Evolutionary conservation across 1,140 invertebrate species (phyloP), one percentile per base, ranked within the genome.

Genomic region (Solen grandis): DNA sequence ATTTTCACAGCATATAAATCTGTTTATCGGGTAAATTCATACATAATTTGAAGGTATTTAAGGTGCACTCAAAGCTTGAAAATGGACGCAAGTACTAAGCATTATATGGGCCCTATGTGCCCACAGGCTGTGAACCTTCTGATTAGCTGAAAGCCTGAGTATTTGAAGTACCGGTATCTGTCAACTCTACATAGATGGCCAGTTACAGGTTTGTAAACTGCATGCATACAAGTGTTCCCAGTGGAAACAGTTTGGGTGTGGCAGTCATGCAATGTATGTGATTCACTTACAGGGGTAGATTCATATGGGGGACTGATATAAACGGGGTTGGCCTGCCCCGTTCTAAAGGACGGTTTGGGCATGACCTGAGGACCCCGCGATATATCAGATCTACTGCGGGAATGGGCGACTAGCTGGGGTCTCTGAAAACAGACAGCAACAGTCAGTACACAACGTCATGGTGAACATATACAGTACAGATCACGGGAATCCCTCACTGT

Each of bases 381-480:
- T 46, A 76, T 76, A 76, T 76, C 73, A 54, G 73, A 76, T 62
- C 73, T 76, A 76, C 73, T 76, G 38, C 73, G 36, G 31, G 41
- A 33, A 33, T 76, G 73, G 5, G 29, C 27, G 35, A 63, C 46
- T 29, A 31, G 41, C 59, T 36, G 46, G 16, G 38, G 57, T 35
- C 73, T 76, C 73, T 76, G 73, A 31, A 76, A 73, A 62, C 73
- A 54, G 14, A 75, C 69, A 75, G 50, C 46, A 2, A 54, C 16
- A 70, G 14, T 19, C n/a, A 66, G 46, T 59, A 27, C 55, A 59
- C 55, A 59, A 59, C 19, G 52, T 54, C 19, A 54, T 22, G 52
- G 19, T 54, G 27, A n/a, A n/a, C n/a, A n/a, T n/a, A n/a, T n/a
- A n/a, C n/a, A n/a, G n/a, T n/a, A n/a, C n/a, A n/a, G n/a, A n/a